Conservation (phyloP, 2,888 invertebrate genomes). For the Diplazon laetatorius region DNA sequence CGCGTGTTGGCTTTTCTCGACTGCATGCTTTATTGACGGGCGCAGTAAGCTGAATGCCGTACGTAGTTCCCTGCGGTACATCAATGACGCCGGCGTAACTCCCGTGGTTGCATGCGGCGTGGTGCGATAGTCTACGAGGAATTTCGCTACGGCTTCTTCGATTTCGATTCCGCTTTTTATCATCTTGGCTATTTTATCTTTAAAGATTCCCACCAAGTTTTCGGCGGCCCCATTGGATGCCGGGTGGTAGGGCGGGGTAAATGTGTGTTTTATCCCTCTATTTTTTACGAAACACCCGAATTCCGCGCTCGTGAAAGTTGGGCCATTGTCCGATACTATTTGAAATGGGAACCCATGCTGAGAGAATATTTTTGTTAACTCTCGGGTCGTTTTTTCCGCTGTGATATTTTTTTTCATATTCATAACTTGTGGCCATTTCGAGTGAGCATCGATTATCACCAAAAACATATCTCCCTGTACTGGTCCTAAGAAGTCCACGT, state of each 20-base stretch:
- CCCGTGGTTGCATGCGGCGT: constrained; percentile 48
- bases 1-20: constrained; percentile 36
- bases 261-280: constrained; percentile 37
- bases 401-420: constrained; percentile 47
- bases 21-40: constrained; percentile 6
- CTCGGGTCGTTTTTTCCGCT: constrained; percentile 48
- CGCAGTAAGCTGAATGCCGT: constrained; percentile 41
- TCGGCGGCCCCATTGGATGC: constrained; percentile 59
- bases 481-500: constrained; percentile 51
- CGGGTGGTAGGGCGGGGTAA: constrained; percentile 57
- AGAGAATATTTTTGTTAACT: constrained; percentile 43
- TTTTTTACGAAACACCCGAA: constrained; percentile 45
- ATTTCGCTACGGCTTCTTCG: background rate
- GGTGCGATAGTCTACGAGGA: constrained; percentile 23
- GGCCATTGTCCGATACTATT: constrained; percentile 51
- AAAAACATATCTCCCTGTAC: constrained; percentile 48
- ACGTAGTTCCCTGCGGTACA: constrained; percentile 23
- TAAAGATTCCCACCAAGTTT: constrained; percentile 52
- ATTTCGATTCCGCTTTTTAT: constrained; percentile 1
- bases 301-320: constrained; percentile 39
- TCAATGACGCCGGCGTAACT: constrained; percentile 35
- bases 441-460: constrained; percentile 30
- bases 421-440: constrained; percentile 61
- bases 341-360: constrained; percentile 50
- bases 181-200: constrained; percentile 41